phyloP scores from a whole-genome alignment of 2,797 vertebrate genomes.

The Melopsittacus undulatus region DNA sequence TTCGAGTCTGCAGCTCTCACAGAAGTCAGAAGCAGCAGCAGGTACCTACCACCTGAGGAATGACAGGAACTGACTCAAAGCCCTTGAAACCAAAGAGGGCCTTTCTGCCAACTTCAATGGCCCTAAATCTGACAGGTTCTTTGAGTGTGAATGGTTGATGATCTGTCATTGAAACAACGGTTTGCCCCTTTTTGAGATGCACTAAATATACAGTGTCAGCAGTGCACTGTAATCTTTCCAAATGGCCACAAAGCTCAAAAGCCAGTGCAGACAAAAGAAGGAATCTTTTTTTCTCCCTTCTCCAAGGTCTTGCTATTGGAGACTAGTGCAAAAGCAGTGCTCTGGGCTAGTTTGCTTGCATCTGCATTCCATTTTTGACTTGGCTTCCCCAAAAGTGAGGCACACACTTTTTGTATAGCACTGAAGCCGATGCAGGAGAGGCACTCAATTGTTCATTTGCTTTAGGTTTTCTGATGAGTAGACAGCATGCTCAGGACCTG shows the following conservation, averaged over 20 bases:
- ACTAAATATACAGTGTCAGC: constrained; percentile 9
- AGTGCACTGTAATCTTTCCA: background rate
- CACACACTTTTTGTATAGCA: background rate
- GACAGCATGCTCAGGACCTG: background rate
- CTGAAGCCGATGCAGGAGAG: background rate
- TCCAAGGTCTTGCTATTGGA: background rate
- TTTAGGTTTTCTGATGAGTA: background rate
- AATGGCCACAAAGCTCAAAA: background rate
- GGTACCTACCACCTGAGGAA: background rate
- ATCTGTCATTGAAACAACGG: background rate
- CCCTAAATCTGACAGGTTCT: background rate
- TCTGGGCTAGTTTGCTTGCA: background rate
- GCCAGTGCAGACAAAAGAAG: background rate
- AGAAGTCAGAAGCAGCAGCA: background rate
- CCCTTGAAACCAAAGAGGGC: background rate
- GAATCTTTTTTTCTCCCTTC: background rate
- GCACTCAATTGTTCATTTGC: background rate
- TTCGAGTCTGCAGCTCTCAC: background rate
- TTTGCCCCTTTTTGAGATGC: constrained; percentile 13
- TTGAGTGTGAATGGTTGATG: background rate
- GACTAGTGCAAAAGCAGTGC: background rate
- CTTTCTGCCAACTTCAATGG: background rate
- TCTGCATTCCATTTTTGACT: background rate
- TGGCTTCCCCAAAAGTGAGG: fast-evolving
- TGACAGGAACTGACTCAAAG: background rate